Evolutionary conservation across 2,113 vertebrate species (phyloP), one percentile per base, ranked within the genome.

Genomic region (Aegypius monachus): DNA sequence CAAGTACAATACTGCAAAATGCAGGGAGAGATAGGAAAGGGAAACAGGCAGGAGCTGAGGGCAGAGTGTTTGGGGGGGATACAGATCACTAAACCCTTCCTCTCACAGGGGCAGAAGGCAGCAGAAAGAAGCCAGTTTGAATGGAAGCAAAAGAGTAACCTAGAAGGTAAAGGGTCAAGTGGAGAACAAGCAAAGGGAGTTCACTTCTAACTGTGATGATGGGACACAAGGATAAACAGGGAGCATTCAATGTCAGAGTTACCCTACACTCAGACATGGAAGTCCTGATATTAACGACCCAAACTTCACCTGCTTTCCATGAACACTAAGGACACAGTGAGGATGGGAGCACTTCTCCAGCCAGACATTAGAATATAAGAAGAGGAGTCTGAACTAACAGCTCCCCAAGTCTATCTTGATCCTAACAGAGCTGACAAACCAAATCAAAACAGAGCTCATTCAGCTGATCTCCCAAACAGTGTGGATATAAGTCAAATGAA

Each of bases 301-400:
- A 70, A 82, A 88, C 50, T 50, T n/a, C 65, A 93, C 58, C 66
- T 91, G 45, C 78, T 91, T 95, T 95, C 78, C 74, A 78, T 5
- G 16, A 87, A 45, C 73, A 90, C 55, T 36, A 78, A 68, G 47
- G 80, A 82, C 34, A 90, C 75, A 40, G 40, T 10, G 36, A 86
- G 50, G 65, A 77, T 9, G n/a, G 94, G 88, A 93, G 42, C 32
- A 56, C 38, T 86, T 67, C 89, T 95, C 50, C 52, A 90, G 74
- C 67, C 89, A 94, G 95, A 91, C 11, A 52, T 38, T 13, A 40
- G 50, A 91, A 48, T 68, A 11, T 32, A 97, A 94, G 92, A 93
- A 88, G 88, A 97, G 89, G 96, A 96, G 95, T 96, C 96, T 90
- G 95, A 96, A 97, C 93, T 77, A 91, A 71, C 78, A 82, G 62